Evolutionary conservation across 2,888 invertebrate species (phyloP), one percentile per base, ranked within the genome.

Genomic region (Eugnorisma glareosa): DNA sequence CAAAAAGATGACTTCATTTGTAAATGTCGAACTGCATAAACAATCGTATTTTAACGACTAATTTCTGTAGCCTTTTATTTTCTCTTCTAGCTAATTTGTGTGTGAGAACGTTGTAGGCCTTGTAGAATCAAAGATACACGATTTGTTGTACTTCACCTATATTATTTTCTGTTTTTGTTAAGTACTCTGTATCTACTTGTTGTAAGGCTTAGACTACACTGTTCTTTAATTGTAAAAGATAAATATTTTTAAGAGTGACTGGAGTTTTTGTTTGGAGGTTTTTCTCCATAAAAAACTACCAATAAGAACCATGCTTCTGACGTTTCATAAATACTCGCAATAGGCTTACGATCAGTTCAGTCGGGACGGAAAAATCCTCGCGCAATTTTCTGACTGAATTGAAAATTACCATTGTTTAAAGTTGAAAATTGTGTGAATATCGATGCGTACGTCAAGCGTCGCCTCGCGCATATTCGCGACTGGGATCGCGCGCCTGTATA

Each of bases 21-120:
- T 84, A 76, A 83, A 83, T 88, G 88, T 86, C 86, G 73, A 82
- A 87, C 79, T 84, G 74, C 77, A 69, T 67, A 67, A 28, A 66
- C 43, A 40, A 64, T 51, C 13, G 8, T 43, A 13, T 69, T 57
- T 40, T 28, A 51, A 75, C 69, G 68, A 64, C 68, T 76, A 57
- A 73, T 63, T 74, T 70, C 35, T 61, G 31, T 61, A 61, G 31
- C 1, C 8, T 40, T 37, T 64, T 37, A n/a, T n/a, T 40, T 37
- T n/a, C 1, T 15, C 3, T 64, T 40, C 5, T 37, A 37, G 11
- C 6, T 64, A 3, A 1, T 64, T n/a, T 11, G 2, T 64, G 37
- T 15, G 8, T 40, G 3, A 63, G 13, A n/a, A 63, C 10, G 10
- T 13, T n/a, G 63, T 40, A 64, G 15, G 37, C 15, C 1, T 64